Evolutionary conservation across 2,113 vertebrate genomes (phyloP).

Genomic region (Phalacrocorax carbo): DNA sequence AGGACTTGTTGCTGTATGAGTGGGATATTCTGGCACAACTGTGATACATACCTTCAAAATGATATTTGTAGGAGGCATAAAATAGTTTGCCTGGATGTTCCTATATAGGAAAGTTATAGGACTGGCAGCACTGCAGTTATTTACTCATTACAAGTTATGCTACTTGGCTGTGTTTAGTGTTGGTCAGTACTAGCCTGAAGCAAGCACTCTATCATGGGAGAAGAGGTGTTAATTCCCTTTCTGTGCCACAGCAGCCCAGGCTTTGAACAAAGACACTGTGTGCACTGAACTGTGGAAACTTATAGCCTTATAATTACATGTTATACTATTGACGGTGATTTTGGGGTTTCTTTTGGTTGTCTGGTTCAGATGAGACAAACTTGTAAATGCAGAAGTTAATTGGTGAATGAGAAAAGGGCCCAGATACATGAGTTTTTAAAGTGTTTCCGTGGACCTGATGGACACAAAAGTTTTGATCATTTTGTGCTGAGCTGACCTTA

Average conservation of each 20-base stretch:
- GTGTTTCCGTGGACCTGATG: neutral
- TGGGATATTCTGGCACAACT: slow-evolving; percentile 61
- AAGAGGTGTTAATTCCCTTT: neutral
- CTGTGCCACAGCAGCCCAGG: neutral
- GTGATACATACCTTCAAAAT: slow-evolving; percentile 52
- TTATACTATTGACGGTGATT: neutral
- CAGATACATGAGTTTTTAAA: neutral
- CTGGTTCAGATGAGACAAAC: neutral
- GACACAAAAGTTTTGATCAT: neutral
- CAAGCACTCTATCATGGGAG: slow-evolving; percentile 3
- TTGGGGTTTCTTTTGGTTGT: neutral
- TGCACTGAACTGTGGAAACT: neutral
- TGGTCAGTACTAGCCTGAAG: neutral
- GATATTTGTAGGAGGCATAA: slow-evolving; percentile 35
- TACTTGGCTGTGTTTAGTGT: neutral
- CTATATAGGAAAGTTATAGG: slow-evolving; percentile 16
- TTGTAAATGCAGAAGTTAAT: neutral
- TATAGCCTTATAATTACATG: neutral
- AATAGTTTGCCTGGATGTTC: slow-evolving; percentile 60
- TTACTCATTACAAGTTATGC: slow-evolving; percentile 35
- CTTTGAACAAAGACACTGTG: neutral
- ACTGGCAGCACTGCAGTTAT: neutral
- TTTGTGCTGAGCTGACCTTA: neutral
- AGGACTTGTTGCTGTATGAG: neutral
- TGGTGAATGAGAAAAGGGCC: neutral